Evolutionary conservation across 2,888 invertebrate genomes (phyloP).

Genomic region (Aricia artaxerxes): DNA sequence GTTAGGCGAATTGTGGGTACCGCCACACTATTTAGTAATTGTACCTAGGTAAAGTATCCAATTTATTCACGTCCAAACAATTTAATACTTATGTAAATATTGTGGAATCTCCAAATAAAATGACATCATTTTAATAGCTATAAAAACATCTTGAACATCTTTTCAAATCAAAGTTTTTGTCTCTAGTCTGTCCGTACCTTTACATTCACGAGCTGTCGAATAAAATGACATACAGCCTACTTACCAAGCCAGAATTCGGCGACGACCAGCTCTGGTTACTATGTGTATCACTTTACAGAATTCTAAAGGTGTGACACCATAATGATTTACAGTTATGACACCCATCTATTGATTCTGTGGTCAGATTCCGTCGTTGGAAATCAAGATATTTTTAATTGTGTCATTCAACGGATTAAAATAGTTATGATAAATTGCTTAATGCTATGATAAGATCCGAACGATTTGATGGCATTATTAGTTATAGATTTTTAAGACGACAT

Average conservation of each 20-base stretch:
- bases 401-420: slow-evolving; percentile 31
- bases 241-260: slow-evolving; percentile 42
- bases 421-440: slow-evolving; percentile 29
- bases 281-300: slow-evolving; percentile 48
- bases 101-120: too few species aligned
- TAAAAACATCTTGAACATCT: too few species aligned
- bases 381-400: slow-evolving; percentile 41
- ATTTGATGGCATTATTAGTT: slow-evolving; percentile 6
- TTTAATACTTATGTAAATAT: too few species aligned
- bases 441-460: neutral
- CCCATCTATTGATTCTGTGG: slow-evolving; percentile 55
- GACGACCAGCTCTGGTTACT: slow-evolving; percentile 46
- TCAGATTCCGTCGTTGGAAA: slow-evolving; percentile 49
- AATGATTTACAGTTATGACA: slow-evolving; percentile 49
- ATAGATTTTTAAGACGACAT: neutral
- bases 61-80: too few species aligned
- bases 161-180: neutral
- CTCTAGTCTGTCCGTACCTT: neutral
- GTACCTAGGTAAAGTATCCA: too few species aligned
- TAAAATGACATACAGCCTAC: slow-evolving; percentile 40
- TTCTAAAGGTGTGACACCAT: slow-evolving; percentile 50
- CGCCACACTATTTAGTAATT: too few species aligned
- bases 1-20: too few species aligned
- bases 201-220: slow-evolving; percentile 37
- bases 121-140: too few species aligned